Conservation (phyloP, 92 coral and sea anemone species). For the Nematostella vectensis region DNA sequence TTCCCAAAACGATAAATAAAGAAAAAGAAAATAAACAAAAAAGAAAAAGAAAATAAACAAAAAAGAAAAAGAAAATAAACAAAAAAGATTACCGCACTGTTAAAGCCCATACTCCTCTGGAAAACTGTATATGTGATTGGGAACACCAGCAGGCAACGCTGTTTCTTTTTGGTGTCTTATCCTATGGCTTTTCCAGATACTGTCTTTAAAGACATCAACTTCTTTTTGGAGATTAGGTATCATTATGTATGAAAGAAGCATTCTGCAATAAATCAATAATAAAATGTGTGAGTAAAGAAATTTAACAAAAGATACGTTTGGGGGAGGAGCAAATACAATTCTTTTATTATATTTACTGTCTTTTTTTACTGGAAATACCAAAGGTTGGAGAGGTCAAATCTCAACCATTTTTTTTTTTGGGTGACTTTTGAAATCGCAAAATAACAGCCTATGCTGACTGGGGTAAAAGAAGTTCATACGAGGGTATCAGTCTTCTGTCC, state of each 20-base stretch:
- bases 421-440: too few relatives aligned
- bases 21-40: too few relatives aligned
- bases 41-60: background rate
- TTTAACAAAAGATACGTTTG: too few relatives aligned
- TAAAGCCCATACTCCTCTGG: slow-evolving; percentile 19
- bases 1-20: background rate
- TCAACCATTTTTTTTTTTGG: too few relatives aligned
- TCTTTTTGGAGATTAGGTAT: slow-evolving; percentile 17
- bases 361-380: too few relatives aligned
- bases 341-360: too few relatives aligned
- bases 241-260: slow-evolving; percentile 10
- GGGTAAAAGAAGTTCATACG: too few relatives aligned
- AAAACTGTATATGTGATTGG: slow-evolving; percentile 25
- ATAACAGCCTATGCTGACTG: too few relatives aligned
- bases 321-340: too few relatives aligned
- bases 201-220: slow-evolving; percentile 15
- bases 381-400: too few relatives aligned
- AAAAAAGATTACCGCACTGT: slow-evolving; percentile 11
- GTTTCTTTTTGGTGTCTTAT: slow-evolving; percentile 27
- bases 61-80: too few relatives aligned
- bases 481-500: too few relatives aligned
- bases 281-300: background rate
- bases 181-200: slow-evolving; percentile 25
- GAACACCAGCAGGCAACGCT: slow-evolving; percentile 22
- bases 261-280: background rate